A percentile compares a stretch with the other conserved stretches of the same genome.
phyloP scores from a whole-genome alignment of 2,888 invertebrate species.

The Bellardia bayeri region DNA sequence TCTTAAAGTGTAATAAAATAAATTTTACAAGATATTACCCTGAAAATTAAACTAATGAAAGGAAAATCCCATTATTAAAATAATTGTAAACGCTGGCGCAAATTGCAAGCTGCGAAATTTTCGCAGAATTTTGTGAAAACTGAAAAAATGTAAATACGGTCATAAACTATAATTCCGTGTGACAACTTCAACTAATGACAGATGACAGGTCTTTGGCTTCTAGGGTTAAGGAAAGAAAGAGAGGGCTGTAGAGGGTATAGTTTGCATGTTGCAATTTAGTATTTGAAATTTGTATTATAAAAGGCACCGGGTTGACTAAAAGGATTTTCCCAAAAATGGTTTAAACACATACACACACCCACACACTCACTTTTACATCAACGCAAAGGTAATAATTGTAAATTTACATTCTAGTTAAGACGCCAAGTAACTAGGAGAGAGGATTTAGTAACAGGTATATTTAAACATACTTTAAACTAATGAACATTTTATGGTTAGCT shows the following conservation, averaged over 20 bases:
- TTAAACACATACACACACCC: slow-evolving; percentile 27
- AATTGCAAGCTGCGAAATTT: slow-evolving; percentile 1
- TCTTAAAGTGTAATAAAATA: slow-evolving; percentile 26
- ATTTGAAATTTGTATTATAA: neutral
- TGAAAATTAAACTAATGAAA: slow-evolving; percentile 45
- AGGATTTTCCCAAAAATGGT: slow-evolving; percentile 51
- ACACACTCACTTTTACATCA: neutral
- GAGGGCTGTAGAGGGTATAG: neutral
- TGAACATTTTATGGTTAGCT: no score
- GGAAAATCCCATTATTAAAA: slow-evolving; percentile 48
- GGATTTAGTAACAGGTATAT: slow-evolving; percentile 40
- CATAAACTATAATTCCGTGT: neutral
- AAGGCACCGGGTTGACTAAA: slow-evolving; percentile 20
- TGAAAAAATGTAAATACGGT: neutral
- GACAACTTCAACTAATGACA: slow-evolving; percentile 30
- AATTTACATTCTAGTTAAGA: neutral
- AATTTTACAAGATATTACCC: slow-evolving; percentile 5
- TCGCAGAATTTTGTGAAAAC: neutral
- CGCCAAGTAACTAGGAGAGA: slow-evolving; percentile 23
- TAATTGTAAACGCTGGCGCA: neutral
- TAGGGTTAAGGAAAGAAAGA: neutral
- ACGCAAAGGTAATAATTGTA: neutral
- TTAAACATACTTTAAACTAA: neutral
- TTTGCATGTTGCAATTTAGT: neutral
- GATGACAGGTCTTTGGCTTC: slow-evolving; percentile 17